These are phyloP conservation scores for Amniataba percoides DNA, from an alignment of 2,797 vertebrate species.

Conservation along the genomic window DNA sequence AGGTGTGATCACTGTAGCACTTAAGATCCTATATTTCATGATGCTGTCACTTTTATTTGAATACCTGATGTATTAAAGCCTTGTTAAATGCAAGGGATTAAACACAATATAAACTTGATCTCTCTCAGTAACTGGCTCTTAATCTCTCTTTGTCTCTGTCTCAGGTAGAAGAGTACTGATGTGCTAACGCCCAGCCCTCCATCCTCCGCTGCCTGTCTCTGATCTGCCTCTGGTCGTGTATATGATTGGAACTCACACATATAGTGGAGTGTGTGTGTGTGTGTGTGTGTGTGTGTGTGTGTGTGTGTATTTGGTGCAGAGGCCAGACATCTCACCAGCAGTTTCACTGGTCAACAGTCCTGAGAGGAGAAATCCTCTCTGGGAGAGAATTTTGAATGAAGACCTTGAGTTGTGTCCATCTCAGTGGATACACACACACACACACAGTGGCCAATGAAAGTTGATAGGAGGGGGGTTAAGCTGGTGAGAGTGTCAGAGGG, in stretches of 20 bases:
- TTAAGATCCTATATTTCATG: constrained; percentile 46
- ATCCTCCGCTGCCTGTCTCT: background rate
- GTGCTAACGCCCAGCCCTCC: background rate
- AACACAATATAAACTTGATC: constrained; percentile 69
- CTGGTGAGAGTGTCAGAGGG: constrained; percentile 88
- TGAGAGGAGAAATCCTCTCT: constrained; percentile 37
- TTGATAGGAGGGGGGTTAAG: constrained; percentile 76
- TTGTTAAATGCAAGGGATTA: constrained; percentile 68
- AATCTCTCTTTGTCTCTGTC: constrained; percentile 67
- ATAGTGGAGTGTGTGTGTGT: constrained; percentile 21
- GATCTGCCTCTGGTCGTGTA: constrained; percentile 34
- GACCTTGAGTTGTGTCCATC: constrained; percentile 58
- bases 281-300: constrained; percentile 13
- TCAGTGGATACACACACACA: constrained; percentile 19
- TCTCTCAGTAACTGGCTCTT: constrained; percentile 60
- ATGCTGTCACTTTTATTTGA: constrained; percentile 70
- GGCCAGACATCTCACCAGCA: constrained; percentile 10
- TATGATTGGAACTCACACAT: constrained; percentile 37
- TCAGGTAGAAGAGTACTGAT: constrained; percentile 58
- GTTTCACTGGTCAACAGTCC: constrained; percentile 41
- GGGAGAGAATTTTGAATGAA: constrained; percentile 20
- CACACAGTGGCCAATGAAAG: constrained; percentile 33
- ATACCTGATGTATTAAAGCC: constrained; percentile 61
- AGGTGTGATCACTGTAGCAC: constrained; percentile 47
- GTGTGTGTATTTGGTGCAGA: background rate